Percentiles rank a stretch among this genome's conserved stretches.
phyloP scores from a whole-genome alignment of 30 jellyfish, hydroid and myxozoan genomes.

The Chrysaora quinquecirrha region DNA sequence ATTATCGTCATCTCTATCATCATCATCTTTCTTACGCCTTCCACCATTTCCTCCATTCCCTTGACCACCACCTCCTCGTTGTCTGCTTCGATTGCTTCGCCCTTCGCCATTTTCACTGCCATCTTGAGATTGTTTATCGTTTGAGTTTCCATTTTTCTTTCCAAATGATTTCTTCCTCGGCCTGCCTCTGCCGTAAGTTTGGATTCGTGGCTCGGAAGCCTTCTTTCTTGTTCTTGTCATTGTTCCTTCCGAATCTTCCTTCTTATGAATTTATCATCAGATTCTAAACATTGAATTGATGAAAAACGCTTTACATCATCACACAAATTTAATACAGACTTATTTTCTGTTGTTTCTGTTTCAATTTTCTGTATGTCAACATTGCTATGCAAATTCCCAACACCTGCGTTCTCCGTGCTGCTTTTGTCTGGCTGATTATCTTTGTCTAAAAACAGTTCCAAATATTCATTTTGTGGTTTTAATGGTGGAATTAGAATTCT shows the following conservation, averaged over 20 bases:
- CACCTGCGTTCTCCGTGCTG: conserved; percentile 15
- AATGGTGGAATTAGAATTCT: conserved; percentile 38
- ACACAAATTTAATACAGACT: too few species aligned
- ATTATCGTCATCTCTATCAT: conserved; percentile 54
- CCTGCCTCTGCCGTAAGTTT: conserved; percentile 70
- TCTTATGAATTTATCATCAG: not conserved
- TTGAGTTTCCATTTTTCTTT: conserved; percentile 40
- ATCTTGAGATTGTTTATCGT: conserved; percentile 67
- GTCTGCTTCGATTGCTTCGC: conserved; percentile 58
- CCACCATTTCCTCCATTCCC: conserved; percentile 64
- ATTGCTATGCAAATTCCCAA: not conserved
- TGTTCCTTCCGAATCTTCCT: conserved; percentile 9
- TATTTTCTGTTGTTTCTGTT: not conserved
- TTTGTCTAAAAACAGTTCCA: conserved; percentile 54
- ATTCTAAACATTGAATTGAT: conserved; percentile 15
- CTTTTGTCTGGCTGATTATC: conserved; percentile 20
- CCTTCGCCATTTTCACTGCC: conserved; percentile 74
- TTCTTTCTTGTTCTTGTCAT: conserved; percentile 52
- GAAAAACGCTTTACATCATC: too few species aligned
- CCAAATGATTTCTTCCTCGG: conserved; percentile 64
- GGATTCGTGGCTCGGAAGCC: conserved; percentile 36
- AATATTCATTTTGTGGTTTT: conserved; percentile 60
- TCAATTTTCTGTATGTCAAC: not conserved
- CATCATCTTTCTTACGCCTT: conserved; percentile 56
- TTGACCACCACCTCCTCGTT: conserved; percentile 58